Evolutionary conservation across 2,888 invertebrate genomes (phyloP).

Genomic region (Sympetrum striolatum): DNA sequence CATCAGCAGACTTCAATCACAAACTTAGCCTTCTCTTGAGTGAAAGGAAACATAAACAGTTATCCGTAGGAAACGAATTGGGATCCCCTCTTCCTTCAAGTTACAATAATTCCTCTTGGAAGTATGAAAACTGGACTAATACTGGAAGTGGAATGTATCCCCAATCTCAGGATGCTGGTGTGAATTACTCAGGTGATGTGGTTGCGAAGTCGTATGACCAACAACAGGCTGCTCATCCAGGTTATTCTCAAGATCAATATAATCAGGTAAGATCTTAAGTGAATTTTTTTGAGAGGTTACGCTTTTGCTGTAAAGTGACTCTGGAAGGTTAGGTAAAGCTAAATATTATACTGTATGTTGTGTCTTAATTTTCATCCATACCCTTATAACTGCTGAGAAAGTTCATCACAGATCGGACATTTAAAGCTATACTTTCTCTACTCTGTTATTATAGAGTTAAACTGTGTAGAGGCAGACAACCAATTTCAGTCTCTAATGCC

Average conservation of each 20-base stretch:
- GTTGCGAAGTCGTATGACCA: neutral
- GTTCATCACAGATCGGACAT: no score
- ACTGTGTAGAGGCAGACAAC: no score
- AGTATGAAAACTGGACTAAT: slow-evolving; percentile 4
- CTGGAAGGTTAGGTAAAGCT: no score
- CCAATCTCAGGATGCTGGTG: neutral
- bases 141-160: neutral
- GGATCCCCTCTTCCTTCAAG: neutral
- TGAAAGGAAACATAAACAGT: slow-evolving; percentile 14
- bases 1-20: neutral
- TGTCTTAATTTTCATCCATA: no score
- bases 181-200: neutral
- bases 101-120: neutral
- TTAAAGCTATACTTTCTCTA: no score
- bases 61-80: neutral
- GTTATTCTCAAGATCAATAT: neutral
- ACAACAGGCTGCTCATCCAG: neutral
- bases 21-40: slow-evolving; percentile 5
- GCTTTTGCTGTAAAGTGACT: no score
- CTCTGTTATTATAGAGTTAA: no score
- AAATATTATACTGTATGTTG: no score
- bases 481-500: no score
- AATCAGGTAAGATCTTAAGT: neutral
- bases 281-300: no score
- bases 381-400: no score